Evolutionary conservation across 2,797 vertebrate species (phyloP).

Genomic region (Microtus agrestis): DNA sequence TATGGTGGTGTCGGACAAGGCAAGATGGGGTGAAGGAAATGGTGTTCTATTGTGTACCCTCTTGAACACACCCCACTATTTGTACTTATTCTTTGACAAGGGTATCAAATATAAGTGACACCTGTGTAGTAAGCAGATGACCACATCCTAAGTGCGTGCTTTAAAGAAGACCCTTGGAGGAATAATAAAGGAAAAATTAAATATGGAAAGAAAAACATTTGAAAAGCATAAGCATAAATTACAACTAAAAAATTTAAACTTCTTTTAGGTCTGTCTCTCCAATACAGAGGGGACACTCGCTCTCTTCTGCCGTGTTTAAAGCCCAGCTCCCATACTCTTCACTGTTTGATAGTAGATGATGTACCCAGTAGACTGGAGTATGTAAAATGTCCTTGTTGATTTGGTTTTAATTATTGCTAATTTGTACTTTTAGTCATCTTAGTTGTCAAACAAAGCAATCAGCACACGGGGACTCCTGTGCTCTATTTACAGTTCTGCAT

Average conservation of each 20-base stretch:
- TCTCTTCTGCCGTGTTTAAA: background rate
- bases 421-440: conserved; percentile 34
- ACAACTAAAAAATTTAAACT: background rate
- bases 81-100: background rate
- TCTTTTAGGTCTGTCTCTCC: background rate
- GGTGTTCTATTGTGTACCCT: background rate
- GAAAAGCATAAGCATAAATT: background rate
- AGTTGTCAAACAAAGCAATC: background rate
- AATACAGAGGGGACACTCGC: background rate
- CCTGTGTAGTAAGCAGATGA: background rate
- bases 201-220: background rate
- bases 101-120: background rate
- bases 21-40: background rate
- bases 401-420: conserved; percentile 27
- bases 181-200: background rate
- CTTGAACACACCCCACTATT: background rate
- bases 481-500: background rate
- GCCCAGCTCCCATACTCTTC: background rate
- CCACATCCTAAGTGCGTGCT: background rate
- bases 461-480: background rate
- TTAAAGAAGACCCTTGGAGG: background rate
- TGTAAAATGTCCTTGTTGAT: background rate
- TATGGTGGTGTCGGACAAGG: background rate
- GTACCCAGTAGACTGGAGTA: no score
- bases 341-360: no score